Percentiles rank a stretch among this genome's conserved stretches.
These are phyloP conservation scores for Passer domesticus DNA, from an alignment of 2,113 vertebrate species.

Conservation along the genomic window DNA sequence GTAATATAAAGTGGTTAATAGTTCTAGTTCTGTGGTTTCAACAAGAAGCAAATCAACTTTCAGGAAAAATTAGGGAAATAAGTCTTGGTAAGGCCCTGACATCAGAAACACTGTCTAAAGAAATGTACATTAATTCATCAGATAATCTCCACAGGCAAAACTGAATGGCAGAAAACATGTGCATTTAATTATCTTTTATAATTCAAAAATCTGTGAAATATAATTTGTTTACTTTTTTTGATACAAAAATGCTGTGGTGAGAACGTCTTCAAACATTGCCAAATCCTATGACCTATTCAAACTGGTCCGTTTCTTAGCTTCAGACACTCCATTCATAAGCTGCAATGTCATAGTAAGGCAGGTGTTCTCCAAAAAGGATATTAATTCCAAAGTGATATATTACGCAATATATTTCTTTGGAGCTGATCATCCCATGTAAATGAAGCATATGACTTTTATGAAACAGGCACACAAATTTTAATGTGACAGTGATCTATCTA, in stretches of 20 bases:
- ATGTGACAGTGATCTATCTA: conserved; percentile 46
- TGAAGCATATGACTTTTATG: conserved; percentile 35
- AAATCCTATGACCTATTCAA: background rate
- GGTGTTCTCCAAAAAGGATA: background rate
- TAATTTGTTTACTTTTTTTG: background rate
- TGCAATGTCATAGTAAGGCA: background rate
- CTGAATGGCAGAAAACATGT: background rate
- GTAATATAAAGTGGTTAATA: background rate
- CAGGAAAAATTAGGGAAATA: background rate
- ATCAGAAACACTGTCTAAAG: background rate
- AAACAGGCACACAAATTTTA: conserved; percentile 38
- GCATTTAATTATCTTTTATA: conserved; percentile 1
- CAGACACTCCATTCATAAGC: background rate
- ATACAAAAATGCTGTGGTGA: background rate
- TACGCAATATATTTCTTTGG: conserved; percentile 5
- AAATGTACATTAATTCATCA: background rate
- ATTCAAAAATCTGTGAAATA: conserved; percentile 18
- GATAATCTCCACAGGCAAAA: background rate
- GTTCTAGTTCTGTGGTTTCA: background rate
- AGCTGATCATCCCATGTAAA: conserved; percentile 20
- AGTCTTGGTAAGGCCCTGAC: background rate
- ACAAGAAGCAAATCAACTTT: background rate
- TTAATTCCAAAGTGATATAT: background rate
- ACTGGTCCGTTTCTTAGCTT: background rate
- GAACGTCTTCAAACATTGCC: background rate